Base-by-base conservation (phyloP, 2,888 invertebrate genomes). In the Campoletis raptor region DNA sequence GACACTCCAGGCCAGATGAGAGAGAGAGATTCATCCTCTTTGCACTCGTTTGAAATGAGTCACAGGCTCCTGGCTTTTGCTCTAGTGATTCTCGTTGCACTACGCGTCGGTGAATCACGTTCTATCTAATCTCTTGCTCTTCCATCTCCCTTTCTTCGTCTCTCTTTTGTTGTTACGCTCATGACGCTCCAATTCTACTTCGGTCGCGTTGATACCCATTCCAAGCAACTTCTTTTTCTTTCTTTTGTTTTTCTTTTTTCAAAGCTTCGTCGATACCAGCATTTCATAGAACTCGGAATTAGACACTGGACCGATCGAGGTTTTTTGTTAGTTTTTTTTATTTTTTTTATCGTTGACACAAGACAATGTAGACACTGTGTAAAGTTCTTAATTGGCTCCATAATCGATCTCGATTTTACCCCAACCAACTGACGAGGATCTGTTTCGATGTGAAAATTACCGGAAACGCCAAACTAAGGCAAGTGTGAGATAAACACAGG, bases 71-170 rank as follows among this genome's bases (percentile, higher is more conserved):
- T 61, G 37, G 30, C 42, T 74, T 72, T 64, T 21, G 81, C 85
- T n/a, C 2, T 37, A 76, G 40, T 21, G 76, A 77, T 80, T 83
- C 72, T 48, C 79, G 61, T 57, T 72, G 36, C 66, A 24, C 78
- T 42, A n/a, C 37, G 30, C 66, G 40, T 18, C 77, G 85, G 52
- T 83, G 87, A 87, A 85, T 87, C 87, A 87, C 83, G 72, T 85
- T 69, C 48, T 48, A 67, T 67, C 67, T 67, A 67, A 67, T 40
- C 67, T 67, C n/a, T 67, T 30, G 67, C 21, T 40, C 67, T 67
- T 57, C 5, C 3, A 57, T 66, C 24, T 78, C 69, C 54, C 24
- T 72, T 37, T 67, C 37, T 80, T 69, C 5, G 36, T 66, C 64
- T 42, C 48, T 12, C 66, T 77, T 72, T 78, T 61, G 76, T 82